A percentile compares a stretch with the other conserved stretches of the same genome.
Conservation (phyloP, 2,888 invertebrate genomes). For the Dexiosoma caninum region DNA sequence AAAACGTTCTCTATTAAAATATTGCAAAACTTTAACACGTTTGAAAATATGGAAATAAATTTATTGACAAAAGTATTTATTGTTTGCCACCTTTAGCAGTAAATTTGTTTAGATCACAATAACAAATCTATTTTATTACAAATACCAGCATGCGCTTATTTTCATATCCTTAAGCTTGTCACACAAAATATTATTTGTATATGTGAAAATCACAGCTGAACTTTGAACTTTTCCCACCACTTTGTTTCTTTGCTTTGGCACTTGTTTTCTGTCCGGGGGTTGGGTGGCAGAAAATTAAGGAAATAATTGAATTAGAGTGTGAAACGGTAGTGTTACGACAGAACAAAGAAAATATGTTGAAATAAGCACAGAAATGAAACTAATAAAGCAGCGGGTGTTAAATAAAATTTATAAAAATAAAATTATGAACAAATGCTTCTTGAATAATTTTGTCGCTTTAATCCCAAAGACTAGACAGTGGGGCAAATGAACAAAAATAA, state of each 20-base stretch:
- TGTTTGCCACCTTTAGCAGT: no score
- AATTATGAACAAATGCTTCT: conserved; percentile 35
- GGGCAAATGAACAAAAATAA: neutral
- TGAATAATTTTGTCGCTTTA: conserved; percentile 3
- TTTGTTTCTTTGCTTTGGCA: neutral
- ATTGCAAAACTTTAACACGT: no score
- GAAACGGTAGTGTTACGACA: neutral
- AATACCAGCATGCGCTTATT: neutral
- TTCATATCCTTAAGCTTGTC: neutral
- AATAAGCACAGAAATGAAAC: conserved; percentile 11
- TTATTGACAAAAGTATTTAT: no score
- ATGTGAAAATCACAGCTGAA: conserved; percentile 37
- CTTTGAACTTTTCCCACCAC: neutral
- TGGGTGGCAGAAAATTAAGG: neutral
- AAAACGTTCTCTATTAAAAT: no score
- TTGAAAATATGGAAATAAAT: no score
- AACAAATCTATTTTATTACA: neutral
- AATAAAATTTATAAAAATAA: conserved; percentile 48
- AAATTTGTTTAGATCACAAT: no score
- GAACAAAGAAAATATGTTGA: neutral
- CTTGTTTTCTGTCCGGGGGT: neutral
- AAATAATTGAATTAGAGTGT: conserved; percentile 27
- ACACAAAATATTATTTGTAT: neutral
- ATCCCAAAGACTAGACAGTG: neutral
- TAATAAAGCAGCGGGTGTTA: conserved; percentile 55